These are phyloP conservation scores for Semaprochilodus insignis DNA, from an alignment of 2,797 vertebrate genomes.

Conservation along the genomic window DNA sequence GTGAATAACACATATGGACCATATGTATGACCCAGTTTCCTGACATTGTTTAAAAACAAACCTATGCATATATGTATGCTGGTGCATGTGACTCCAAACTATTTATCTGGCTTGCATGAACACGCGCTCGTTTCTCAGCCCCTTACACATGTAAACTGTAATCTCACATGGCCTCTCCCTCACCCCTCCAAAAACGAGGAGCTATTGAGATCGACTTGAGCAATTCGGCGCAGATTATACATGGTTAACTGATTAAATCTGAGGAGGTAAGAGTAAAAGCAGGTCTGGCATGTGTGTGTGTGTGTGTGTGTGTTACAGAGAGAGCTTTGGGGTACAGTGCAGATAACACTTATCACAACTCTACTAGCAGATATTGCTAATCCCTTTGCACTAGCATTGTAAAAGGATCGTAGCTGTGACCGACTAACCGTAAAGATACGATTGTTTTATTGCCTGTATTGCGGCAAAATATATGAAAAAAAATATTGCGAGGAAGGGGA, in stretches of 20 bases:
- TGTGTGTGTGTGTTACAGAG: background rate
- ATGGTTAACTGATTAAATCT: constrained; percentile 73
- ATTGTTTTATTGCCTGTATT: constrained; percentile 50
- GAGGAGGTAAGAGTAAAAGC: constrained; percentile 60
- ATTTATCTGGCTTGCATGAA: constrained; percentile 44
- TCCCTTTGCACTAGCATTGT: constrained; percentile 65
- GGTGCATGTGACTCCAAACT: constrained; percentile 31
- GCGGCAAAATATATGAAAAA: background rate
- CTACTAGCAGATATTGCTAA: constrained; percentile 74
- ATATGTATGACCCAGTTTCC: background rate
- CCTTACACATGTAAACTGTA: constrained; percentile 49
- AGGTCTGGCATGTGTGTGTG: background rate
- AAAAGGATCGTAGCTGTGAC: constrained; percentile 73
- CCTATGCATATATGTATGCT: background rate
- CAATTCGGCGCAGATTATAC: constrained; percentile 69
- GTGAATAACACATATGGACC: no score
- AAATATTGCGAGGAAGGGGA: constrained; percentile 5
- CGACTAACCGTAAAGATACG: constrained; percentile 75
- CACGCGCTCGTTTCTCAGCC: constrained; percentile 50
- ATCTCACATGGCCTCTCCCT: background rate
- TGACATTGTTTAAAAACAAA: background rate
- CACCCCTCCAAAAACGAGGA: background rate
- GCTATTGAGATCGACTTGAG: constrained; percentile 53
- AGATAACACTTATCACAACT: constrained; percentile 41
- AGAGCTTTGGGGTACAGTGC: constrained; percentile 5